Percentiles rank a stretch among this genome's conserved stretches.
phyloP scores from a whole-genome alignment of 2,888 invertebrate genomes.

The Oasisia sp. region DNA sequence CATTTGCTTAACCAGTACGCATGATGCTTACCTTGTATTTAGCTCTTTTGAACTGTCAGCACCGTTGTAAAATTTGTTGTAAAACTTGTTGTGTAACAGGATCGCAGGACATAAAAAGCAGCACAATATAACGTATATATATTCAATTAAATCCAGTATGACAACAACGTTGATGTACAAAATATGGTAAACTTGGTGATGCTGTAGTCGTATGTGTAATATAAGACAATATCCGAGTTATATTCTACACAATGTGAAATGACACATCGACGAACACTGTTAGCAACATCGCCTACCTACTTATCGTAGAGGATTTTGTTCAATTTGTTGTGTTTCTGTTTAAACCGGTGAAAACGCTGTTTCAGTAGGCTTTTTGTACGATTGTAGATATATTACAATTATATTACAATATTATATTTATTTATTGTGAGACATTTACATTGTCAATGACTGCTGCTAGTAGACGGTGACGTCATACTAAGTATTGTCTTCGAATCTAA shows the following conservation, averaged over 20 bases:
- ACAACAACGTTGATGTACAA: neutral
- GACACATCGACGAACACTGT: no score
- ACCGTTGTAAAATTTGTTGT: neutral
- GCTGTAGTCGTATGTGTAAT: neutral
- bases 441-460: neutral
- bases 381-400: neutral
- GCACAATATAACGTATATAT: neutral
- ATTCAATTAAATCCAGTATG: neutral
- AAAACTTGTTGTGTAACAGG: neutral
- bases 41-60: neutral
- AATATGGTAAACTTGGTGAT: no score
- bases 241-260: no score
- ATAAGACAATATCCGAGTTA: neutral
- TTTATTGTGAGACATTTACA: neutral
- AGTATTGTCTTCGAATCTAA: no score
- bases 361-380: neutral
- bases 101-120: neutral
- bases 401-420: neutral
- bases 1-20: conserved; percentile 13
- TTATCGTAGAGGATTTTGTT: neutral
- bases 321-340: neutral
- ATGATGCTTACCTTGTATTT: conserved; percentile 17
- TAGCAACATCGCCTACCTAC: neutral
- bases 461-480: neutral
- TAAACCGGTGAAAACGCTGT: neutral